Evolutionary conservation across 2,888 invertebrate genomes (phyloP), one percentile per base, ranked within the genome.

Genomic region (Apodemia mormo): DNA sequence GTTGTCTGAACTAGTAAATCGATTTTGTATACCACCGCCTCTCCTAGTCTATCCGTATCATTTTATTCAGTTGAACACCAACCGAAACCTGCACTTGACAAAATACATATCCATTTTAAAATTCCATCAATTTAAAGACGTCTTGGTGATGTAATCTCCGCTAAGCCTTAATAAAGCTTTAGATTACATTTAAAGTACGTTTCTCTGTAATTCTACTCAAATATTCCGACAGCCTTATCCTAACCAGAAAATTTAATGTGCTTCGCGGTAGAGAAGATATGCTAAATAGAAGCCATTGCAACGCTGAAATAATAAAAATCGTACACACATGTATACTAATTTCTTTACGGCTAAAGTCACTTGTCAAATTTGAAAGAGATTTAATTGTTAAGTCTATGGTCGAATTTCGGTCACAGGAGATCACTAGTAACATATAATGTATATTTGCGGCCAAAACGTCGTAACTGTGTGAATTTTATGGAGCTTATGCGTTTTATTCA

Each of bases 91-190:
- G 52, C 52, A 52, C 8, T 52, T 52, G n/a, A 52, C n/a, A 52
- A 52, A 52, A 52, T 52, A 52, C 52, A 52, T 52, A 52, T 52
- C 52, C 52, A 52, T 52, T 52, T 52, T 52, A 52, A 52, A 52
- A n/a, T 52, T 5, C 52, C 52, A 52, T 52, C n/a, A n/a, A 52
- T 52, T 52, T 52, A 4, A 7, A 52, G 52, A n/a, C 52, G n/a
- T n/a, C 52, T 52, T 52, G n/a, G 52, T 7, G 52, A n/a, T 4
- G 14, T n/a, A 52, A 52, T 52, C 7, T 14, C 52, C 52, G n/a
- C 52, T 52, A 52, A 52, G 52, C 52, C 7, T 52, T 7, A 14
- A 52, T 52, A 52, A 52, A 52, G 52, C 52, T n/a, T 52, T n/a
- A 52, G n/a, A 52, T 52, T n/a, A 52, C 52, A n/a, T 52, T 52